phyloP scores from a whole-genome alignment of 2,113 vertebrate genomes.

The Taurulus bubalis region DNA sequence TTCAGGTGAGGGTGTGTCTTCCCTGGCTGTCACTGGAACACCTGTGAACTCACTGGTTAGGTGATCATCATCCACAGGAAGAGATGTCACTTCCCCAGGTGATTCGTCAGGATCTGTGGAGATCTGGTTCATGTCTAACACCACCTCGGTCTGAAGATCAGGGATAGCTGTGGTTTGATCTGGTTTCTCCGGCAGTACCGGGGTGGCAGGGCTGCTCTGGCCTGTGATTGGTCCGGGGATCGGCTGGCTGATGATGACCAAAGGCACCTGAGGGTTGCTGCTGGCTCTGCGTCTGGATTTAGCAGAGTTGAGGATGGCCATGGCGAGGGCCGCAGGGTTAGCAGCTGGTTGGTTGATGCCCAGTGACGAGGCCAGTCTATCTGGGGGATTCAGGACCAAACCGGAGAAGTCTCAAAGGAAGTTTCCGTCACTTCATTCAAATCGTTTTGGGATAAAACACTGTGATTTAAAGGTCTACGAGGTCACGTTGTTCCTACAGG shows the following conservation, averaged over 20 bases:
- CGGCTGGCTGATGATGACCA: conserved; percentile 49
- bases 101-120: neutral
- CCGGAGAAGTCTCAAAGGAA: neutral
- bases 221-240: conserved; percentile 13
- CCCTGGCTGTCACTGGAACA: neutral
- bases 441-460: neutral
- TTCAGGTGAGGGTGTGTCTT: neutral
- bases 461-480: too few species aligned
- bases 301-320: conserved; percentile 35
- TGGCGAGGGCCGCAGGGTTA: conserved; percentile 28
- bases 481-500: neutral
- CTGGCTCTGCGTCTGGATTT: neutral
- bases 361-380: conserved; percentile 6
- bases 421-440: neutral
- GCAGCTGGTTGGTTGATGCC: conserved; percentile 33
- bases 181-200: neutral
- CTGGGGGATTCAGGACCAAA: conserved; percentile 20
- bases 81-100: conserved; percentile 20
- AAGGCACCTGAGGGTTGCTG: conserved; percentile 20
- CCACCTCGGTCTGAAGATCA: neutral
- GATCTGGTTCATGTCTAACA: neutral
- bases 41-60: neutral
- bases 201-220: neutral
- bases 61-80: conserved; percentile 27
- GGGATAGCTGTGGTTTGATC: neutral